Conservation (phyloP, 2,113 vertebrate species). For the Heteronetta atricapilla region DNA sequence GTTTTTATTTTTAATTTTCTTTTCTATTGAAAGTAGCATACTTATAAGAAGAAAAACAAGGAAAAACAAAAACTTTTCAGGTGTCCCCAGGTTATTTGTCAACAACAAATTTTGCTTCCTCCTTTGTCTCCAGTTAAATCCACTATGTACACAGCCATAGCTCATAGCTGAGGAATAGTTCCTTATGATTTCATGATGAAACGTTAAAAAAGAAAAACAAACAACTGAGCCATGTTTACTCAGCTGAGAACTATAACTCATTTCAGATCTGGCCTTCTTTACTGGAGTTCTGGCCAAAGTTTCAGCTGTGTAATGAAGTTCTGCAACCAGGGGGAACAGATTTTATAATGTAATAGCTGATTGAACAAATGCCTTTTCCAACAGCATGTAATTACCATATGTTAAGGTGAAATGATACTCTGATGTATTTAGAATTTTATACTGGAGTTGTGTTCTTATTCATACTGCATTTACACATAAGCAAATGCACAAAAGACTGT, state of each 20-base stretch:
- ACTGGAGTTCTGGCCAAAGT: not conserved
- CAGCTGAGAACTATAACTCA: not conserved
- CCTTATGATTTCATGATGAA: not conserved
- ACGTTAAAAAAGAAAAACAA: not conserved
- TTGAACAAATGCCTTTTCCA: not conserved
- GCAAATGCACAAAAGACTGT: not conserved
- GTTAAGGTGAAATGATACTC: not conserved
- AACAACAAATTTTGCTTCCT: not conserved
- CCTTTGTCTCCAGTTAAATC: not conserved
- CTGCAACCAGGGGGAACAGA: not conserved
- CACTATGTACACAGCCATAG: not conserved
- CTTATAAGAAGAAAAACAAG: not conserved
- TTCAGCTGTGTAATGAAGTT: not conserved
- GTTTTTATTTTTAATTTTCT: not conserved
- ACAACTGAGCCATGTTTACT: not conserved
- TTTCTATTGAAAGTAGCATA: not conserved
- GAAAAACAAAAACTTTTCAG: not conserved
- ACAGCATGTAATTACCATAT: not conserved
- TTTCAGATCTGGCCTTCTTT: not conserved
- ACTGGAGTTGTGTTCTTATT: not conserved
- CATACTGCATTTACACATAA: not conserved
- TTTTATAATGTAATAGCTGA: not conserved
- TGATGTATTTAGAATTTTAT: not conserved
- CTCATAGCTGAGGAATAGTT: not conserved
- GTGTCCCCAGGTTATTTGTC: not conserved